phyloP scores from a whole-genome alignment of 2,888 invertebrate species.

The Melanargia galathea region DNA sequence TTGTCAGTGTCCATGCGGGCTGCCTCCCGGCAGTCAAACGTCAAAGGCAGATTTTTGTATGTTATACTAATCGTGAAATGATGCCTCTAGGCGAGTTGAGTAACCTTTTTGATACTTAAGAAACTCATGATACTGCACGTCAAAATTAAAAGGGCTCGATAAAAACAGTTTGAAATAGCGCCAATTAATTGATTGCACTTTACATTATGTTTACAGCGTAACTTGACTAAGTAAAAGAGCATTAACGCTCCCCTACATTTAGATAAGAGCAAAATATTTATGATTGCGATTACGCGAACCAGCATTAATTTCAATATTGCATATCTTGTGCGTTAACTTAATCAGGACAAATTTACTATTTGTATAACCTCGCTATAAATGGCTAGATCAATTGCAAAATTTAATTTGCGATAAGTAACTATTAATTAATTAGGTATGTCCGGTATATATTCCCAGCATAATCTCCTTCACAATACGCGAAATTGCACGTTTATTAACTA shows the following conservation, averaged over 20 bases:
- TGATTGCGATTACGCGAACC: slow-evolving; percentile 29
- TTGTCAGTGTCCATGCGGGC: no score
- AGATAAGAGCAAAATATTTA: slow-evolving; percentile 37
- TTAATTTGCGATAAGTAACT: slow-evolving; percentile 1
- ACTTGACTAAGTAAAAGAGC: slow-evolving; percentile 32
- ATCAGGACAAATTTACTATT: slow-evolving; percentile 31
- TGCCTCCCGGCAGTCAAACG: no score
- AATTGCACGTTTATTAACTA: no score
- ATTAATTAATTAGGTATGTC: neutral
- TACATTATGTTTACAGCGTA: slow-evolving; percentile 23
- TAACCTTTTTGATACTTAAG: no score
- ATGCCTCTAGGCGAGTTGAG: no score
- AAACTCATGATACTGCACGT: neutral
- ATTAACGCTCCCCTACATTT: slow-evolving; percentile 31
- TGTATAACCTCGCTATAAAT: slow-evolving; percentile 20
- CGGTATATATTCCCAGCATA: no score
- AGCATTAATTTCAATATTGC: slow-evolving; percentile 31
- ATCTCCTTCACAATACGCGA: no score
- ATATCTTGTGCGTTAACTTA: slow-evolving; percentile 30
- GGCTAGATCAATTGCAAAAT: slow-evolving; percentile 8
- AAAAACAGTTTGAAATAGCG: slow-evolving; percentile 1
- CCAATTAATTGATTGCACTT: slow-evolving; percentile 17
- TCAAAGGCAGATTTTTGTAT: no score
- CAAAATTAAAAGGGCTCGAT: slow-evolving; percentile 2
- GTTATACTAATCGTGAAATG: no score